Evolutionary conservation across 2,113 vertebrate species (phyloP).

Genomic region (Mormyrus lacerda): DNA sequence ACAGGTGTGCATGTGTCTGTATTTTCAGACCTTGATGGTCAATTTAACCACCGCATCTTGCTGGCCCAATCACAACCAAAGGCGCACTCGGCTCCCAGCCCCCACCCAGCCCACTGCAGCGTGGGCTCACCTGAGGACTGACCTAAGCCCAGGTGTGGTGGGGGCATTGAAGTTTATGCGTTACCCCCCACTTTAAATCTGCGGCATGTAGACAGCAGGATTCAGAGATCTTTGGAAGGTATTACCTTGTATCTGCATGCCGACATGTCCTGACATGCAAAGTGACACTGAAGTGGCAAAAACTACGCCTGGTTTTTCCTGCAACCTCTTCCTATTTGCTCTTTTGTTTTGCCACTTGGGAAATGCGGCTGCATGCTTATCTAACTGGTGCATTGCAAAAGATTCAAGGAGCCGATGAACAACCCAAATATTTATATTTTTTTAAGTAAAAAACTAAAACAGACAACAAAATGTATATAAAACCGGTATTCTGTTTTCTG

Average conservation of each 20-base stretch:
- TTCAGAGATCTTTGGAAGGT: not conserved
- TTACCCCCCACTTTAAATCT: not conserved
- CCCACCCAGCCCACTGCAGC: not conserved
- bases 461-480: not conserved
- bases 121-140: not conserved
- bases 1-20: not conserved
- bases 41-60: conserved; percentile 32
- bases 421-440: not conserved
- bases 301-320: not conserved
- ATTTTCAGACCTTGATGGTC: conserved; percentile 41
- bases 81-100: not conserved
- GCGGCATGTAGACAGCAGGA: not conserved
- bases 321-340: not conserved
- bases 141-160: not conserved
- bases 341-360: not conserved
- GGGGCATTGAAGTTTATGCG: not conserved
- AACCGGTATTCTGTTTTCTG: not conserved
- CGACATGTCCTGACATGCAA: not conserved
- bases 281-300: not conserved
- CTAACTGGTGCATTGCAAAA: not conserved
- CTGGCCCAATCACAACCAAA: not conserved
- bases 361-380: not conserved
- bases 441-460: not conserved
- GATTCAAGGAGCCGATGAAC: not conserved
- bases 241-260: not conserved